These are phyloP conservation scores for Andrena chrysosceles DNA, from an alignment of 2,888 invertebrate genomes.

Conservation along the genomic window DNA sequence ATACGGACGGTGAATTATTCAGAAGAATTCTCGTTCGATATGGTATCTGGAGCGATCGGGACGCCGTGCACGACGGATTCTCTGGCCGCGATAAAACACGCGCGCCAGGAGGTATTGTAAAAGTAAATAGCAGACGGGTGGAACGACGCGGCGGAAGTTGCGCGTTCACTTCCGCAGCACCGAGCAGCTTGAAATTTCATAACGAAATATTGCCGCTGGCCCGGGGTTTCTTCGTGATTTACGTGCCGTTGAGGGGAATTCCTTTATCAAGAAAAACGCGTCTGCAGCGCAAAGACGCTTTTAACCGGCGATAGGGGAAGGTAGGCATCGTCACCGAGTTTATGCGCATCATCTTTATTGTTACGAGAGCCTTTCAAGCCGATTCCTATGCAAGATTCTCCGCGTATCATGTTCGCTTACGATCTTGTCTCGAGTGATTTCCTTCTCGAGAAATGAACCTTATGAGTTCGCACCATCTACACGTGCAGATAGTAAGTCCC, in stretches of 20 bases:
- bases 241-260: slow-evolving; percentile 21
- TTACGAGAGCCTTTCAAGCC: neutral
- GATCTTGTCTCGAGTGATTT: too few relatives aligned
- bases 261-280: neutral
- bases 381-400: neutral
- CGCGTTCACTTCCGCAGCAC: neutral
- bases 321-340: neutral
- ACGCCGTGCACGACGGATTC: slow-evolving; percentile 49
- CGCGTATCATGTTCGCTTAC: too few relatives aligned
- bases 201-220: slow-evolving; percentile 24
- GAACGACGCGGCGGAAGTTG: slow-evolving; percentile 30
- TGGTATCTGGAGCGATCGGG: slow-evolving; percentile 49
- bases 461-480: too few relatives aligned
- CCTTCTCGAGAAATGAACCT: too few relatives aligned
- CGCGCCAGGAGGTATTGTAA: slow-evolving; percentile 43
- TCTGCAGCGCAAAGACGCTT: neutral
- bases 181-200: slow-evolving; percentile 22
- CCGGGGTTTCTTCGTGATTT: slow-evolving; percentile 13
- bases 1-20: slow-evolving; percentile 55
- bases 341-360: neutral
- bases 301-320: neutral
- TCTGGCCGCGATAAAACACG: slow-evolving; percentile 53
- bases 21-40: slow-evolving; percentile 54
- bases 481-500: neutral
- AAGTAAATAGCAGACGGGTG: slow-evolving; percentile 50